Base-by-base conservation (phyloP, 2,888 invertebrate genomes). In the Xanthia togata region DNA sequence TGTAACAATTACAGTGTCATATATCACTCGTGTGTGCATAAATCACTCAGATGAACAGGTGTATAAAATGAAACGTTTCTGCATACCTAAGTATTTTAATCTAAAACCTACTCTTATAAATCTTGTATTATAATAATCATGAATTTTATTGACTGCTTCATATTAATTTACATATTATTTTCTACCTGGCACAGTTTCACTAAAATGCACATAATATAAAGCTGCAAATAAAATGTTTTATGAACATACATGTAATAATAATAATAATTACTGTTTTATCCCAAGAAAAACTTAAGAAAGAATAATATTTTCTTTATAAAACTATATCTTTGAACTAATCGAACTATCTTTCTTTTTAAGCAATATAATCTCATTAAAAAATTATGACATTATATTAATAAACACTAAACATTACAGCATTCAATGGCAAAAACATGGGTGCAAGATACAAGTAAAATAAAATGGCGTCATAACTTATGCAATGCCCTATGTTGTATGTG, bases 391-490 rank as follows among this genome's bases (percentile, higher is more conserved):
- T 60, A 64, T 20, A 81, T 81, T 55, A 70, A 72, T 69, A 70
- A 59, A 53, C 41, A 76, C 63, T 41, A 71, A n/a, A 50, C 6
- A 73, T 50, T 64, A 65, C 20, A 65, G 50, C 47, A 35, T 47
- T 35, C 20, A 41, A 70, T 60, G 47, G 59, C 35, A 83, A 86
- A 69, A 64, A 83, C 63, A 35, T 41, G 31, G 50, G 60, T 69
- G 70, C 67, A 77, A 75, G 67, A n/a, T 63, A 59, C n/a, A 64
- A 67, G 62, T 82, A 72, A 70, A 79, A 82, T 80, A 82, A 87
- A 81, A 82, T 73, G 53, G 80, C 81, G 79, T 82, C 83, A 84
- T 76, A 70, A 73, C 82, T 91, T 89, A 91, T 89, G 90, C 81
- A 89, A 90, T 84, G 79, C 77, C 79, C 78, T 70, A 79, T 81